Base-by-base conservation (phyloP, 2,113 vertebrate species). In the Tachuris rubrigastra region DNA sequence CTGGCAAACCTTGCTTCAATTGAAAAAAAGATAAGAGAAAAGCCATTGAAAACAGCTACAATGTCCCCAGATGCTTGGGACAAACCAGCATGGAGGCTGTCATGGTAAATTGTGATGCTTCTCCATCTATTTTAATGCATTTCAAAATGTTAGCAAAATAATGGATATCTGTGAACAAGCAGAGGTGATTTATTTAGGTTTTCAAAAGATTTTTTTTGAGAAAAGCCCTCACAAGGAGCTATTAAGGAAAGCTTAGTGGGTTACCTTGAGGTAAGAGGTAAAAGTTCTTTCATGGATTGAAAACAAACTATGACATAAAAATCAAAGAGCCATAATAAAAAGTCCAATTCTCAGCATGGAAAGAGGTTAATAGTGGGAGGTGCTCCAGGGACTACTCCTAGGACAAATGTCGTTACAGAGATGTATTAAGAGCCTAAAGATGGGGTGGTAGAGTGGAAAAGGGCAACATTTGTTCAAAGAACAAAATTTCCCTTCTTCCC, bases 201-300 rank as follows among this genome's bases (percentile, higher is more conserved):
- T 95, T 94, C 93, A 91, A 91, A 93, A 92, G 92, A 42, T 28
- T 87, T 87, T 87, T 87, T 96, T 83, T 67, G 56, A 92, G 69
- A 90, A 2, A 53, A 90, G 50, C 59, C 66, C 82, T 93, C 87
- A 74, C 52, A 90, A 96, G 85, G 87, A 96, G 90, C 74, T 96
- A 85, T 93, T 96, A 96, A 91, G 56, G 79, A 91, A 93, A 95
- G 49, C 94, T 86, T 97, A 77, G 92, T 93, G 90, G 90, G 93
- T 93, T 94, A 93, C 85, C 82, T 90, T 76, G 50, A 92, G 35
- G 82, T 69, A 65, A 93, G 86, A 73, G 75, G 41, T 58, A 93
- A 58, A 89, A 87, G 83, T 94, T 56, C 65, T 87, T 93, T 95
- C 83, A 95, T 55, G 58, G 75, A 69, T 90, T 92, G 93, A 95